Evolutionary conservation across 1,140 invertebrate genomes (phyloP), one percentile per base, ranked within the genome.

Genomic region (Tetramorium parvispinum): DNA sequence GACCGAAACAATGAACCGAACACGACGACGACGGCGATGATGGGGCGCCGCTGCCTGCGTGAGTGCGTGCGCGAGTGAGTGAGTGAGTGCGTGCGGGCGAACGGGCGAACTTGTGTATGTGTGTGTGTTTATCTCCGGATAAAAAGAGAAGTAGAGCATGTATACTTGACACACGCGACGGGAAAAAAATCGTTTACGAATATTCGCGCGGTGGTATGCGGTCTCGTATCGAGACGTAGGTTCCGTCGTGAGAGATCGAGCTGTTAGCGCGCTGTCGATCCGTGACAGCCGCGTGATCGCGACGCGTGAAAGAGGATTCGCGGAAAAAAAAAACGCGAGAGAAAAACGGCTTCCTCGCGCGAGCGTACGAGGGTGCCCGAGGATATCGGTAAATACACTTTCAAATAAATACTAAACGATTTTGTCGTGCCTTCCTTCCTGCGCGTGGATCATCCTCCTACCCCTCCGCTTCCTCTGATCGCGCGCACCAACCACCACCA

Each of bases 1-100:
- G 88, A 91, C 86, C 90, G 87, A 89, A 92, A 90, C 88, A 91
- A 92, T 90, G 89, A 86, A 88, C 78, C 87, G 86, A 89, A 89
- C 87, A 71, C 78, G 51, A 13, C 24, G 78, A 73, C 27, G 70
- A 73, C 32, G 70, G 55, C 32, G 49, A 18, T 21, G 78, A 71
- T 32, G 49, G 63, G 37, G 49, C 68, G 90, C 53, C 87, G 82
- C 75, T 61, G 81, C 76, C 51, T 73, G 81, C 77, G 43, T 49
- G 66, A 21, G 5, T 18, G 59, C 24, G 27, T 18, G 59, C 13
- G 27, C 2, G 59, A 8, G 3, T 32, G 59, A 27, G 37, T n/a
- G 40, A 32, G 32, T 40, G 59, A 18, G 59, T n/a, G 65, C 65
- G 65, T 10, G 61, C 57, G 57, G 2, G 32, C 18, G 18, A 4